Evolutionary conservation across 2,888 invertebrate species (phyloP), one percentile per base, ranked within the genome.

Genomic region (Aspidiotus rigidus): DNA sequence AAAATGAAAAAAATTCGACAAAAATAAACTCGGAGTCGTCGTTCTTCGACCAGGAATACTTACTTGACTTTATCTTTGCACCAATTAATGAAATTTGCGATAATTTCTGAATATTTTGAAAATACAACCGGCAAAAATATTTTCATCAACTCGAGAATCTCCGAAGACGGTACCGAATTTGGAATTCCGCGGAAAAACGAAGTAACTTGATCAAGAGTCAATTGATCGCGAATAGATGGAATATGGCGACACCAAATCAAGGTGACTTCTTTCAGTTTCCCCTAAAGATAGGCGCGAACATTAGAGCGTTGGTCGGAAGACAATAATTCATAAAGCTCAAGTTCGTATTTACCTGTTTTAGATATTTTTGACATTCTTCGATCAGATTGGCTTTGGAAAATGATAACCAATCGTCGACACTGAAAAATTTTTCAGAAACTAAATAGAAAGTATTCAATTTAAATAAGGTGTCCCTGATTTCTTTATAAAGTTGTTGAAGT

Each of bases 311-410:
- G 28, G 5, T 28, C 28, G 28, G 5, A 28, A 28, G 28, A 28
- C 2, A 28, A 28, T 28, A 28, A 28, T 28, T 28, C 5, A 28
- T 5, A 28, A 28, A 28, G 28, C 28, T 3, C 28, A 28, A 28
- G 5, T 28, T 28, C 28, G 28, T 28, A 74, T 76, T 74, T 75
- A 81, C 81, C 74, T 77, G 75, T 73, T 76, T 75, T 56, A 82
- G 74, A 71, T 76, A 75, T 13, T 72, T 74, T 62, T 76, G 77
- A 63, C 80, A 77, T 73, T 79, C 78, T 11, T 78, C 74, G 56
- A 80, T 74, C 40, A 80, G 76, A 74, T 80, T 75, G 8, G 77
- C 76, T 15, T 74, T 74, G 7, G 76, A 78, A 76, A 82, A 82
- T 72, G 74, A 73, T 7, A 75, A 73, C 82, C 82, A 82, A 49